Evolutionary conservation across 2,113 vertebrate species (phyloP).

Genomic region (Cebus imitator): DNA sequence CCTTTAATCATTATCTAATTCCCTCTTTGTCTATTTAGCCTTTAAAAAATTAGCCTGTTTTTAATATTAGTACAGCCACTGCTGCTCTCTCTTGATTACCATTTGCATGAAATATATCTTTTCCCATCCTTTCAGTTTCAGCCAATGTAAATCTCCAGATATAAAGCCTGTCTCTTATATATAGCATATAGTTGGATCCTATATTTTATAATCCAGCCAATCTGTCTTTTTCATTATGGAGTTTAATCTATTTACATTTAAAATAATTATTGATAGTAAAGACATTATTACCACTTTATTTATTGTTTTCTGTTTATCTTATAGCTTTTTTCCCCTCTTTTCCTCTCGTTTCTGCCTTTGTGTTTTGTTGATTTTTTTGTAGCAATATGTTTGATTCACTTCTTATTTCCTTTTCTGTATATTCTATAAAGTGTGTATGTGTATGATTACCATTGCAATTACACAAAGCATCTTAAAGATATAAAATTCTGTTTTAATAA

Average conservation of each 20-base stretch:
- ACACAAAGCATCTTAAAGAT: background rate
- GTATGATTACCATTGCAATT: background rate
- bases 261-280: background rate
- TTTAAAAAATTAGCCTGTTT: background rate
- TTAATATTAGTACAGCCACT: background rate
- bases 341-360: background rate
- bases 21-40: background rate
- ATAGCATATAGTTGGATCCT: too few species aligned
- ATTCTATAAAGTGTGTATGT: background rate
- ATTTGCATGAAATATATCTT: background rate
- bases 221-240: background rate
- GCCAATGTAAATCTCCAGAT: background rate
- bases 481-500: background rate
- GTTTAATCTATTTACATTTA: background rate
- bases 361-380: background rate
- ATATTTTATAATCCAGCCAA: background rate
- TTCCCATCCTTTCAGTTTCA: background rate
- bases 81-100: background rate
- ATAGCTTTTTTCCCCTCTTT: background rate
- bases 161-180: background rate
- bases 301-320: background rate
- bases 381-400: background rate
- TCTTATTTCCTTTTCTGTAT: background rate
- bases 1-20: background rate
- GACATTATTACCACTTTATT: background rate